Evolutionary conservation across 2,113 vertebrate species (phyloP).

Genomic region (Herpetotheres cachinnans): DNA sequence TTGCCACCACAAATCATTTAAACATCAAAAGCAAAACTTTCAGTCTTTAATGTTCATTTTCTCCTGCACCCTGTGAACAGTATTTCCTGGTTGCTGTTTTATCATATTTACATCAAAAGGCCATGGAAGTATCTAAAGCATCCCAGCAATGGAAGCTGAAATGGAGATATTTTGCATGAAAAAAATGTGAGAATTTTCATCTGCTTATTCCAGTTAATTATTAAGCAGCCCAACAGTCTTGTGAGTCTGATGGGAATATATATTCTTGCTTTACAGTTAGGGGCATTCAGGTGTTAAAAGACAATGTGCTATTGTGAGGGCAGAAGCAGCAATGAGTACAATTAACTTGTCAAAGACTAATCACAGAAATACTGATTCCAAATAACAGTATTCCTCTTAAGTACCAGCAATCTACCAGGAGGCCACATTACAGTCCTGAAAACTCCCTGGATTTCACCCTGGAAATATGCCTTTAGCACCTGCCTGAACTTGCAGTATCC

Average conservation of each 20-base stretch:
- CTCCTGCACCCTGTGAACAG: not conserved
- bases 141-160: not conserved
- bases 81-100: not conserved
- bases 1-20: not conserved
- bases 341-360: not conserved
- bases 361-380: not conserved
- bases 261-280: not conserved
- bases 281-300: not conserved
- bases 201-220: not conserved
- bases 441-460: not conserved
- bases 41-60: not conserved
- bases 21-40: slow-evolving; percentile 14
- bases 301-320: rapidly evolving
- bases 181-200: not conserved
- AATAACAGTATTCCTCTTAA: not conserved
- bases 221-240: not conserved
- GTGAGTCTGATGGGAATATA: not conserved
- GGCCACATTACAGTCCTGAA: not conserved
- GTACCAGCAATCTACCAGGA: not conserved
- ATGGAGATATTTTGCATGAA: not conserved
- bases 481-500: not conserved
- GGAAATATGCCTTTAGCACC: not conserved
- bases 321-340: not conserved
- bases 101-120: not conserved
- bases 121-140: not conserved